These are phyloP conservation scores for Agapostemon virescens DNA, from an alignment of 2,888 invertebrate genomes.

Conservation along the genomic window DNA sequence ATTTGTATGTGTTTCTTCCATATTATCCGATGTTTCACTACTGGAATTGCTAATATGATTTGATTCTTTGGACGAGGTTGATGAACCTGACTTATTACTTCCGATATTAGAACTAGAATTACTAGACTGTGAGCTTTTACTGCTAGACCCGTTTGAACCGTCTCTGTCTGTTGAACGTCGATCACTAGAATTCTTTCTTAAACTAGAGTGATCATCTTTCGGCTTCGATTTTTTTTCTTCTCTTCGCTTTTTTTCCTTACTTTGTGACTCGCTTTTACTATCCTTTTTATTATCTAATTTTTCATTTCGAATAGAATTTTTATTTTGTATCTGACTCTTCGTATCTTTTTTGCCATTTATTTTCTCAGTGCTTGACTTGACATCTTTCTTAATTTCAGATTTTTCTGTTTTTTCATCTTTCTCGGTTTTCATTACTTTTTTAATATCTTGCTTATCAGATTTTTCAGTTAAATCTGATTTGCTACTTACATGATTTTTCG, in stretches of 20 bases:
- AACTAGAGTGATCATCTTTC: slow-evolving; percentile 87
- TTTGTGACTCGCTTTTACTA: slow-evolving; percentile 56
- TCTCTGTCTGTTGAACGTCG: slow-evolving; percentile 90
- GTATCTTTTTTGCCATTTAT: slow-evolving; percentile 59
- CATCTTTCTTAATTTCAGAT: slow-evolving; percentile 67
- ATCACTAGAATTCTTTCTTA: slow-evolving; percentile 84
- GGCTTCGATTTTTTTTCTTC: slow-evolving; percentile 81
- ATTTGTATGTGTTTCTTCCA: slow-evolving; percentile 70
- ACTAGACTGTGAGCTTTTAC: slow-evolving; percentile 77
- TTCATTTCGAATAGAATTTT: slow-evolving; percentile 58
- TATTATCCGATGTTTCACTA: slow-evolving; percentile 75
- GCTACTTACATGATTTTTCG: slow-evolving; percentile 47
- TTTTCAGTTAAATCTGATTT: slow-evolving; percentile 58
- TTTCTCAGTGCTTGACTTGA: slow-evolving; percentile 65
- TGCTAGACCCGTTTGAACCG: slow-evolving; percentile 87
- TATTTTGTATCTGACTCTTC: slow-evolving; percentile 61
- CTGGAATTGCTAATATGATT: slow-evolving; percentile 82
- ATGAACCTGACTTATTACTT: slow-evolving; percentile 63
- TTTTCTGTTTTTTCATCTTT: slow-evolving; percentile 65
- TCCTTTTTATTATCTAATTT: slow-evolving; percentile 59
- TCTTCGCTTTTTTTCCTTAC: slow-evolving; percentile 75
- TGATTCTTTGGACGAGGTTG: slow-evolving; percentile 81
- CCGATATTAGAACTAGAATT: slow-evolving; percentile 59
- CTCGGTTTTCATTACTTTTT: slow-evolving; percentile 59
- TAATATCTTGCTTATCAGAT: slow-evolving; percentile 53